phyloP scores from a whole-genome alignment of 2,888 invertebrate genomes.

The Taphrorychus bicolor region DNA sequence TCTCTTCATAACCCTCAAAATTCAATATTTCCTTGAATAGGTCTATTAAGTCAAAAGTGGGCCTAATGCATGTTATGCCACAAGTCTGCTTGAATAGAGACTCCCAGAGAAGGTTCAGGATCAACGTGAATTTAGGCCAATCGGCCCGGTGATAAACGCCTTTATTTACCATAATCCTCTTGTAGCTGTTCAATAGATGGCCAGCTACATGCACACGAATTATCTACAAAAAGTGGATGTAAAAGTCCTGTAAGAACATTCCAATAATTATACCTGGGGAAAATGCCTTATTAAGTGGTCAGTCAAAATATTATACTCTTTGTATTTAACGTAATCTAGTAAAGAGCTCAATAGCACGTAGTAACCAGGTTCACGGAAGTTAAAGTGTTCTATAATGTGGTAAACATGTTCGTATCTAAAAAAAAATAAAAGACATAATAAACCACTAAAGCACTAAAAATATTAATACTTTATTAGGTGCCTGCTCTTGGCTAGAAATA shows the following conservation, averaged over 20 bases:
- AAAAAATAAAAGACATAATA: slow-evolving; percentile 4
- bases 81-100: slow-evolving; percentile 42
- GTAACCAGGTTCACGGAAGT: slow-evolving; percentile 41
- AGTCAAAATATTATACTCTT: slow-evolving; percentile 39
- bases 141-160: slow-evolving; percentile 26
- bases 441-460: not conserved
- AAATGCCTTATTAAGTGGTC: slow-evolving; percentile 42
- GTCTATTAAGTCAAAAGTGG: slow-evolving; percentile 42
- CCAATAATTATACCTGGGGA: no score
- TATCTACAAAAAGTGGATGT: slow-evolving; percentile 30
- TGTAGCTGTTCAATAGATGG: slow-evolving; percentile 39
- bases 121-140: slow-evolving; percentile 39
- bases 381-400: slow-evolving; percentile 39
- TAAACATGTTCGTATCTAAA: slow-evolving; percentile 43
- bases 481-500: slow-evolving; percentile 42
- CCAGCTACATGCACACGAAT: slow-evolving; percentile 34
- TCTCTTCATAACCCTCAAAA: slow-evolving; percentile 39
- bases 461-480: slow-evolving; percentile 41
- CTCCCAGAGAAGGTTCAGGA: slow-evolving; percentile 42
- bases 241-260: no score
- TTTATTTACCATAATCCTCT: slow-evolving; percentile 42
- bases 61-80: slow-evolving; percentile 41
- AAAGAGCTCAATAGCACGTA: slow-evolving; percentile 42
- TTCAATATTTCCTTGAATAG: slow-evolving; percentile 40
- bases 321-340: slow-evolving; percentile 43